phyloP scores from a whole-genome alignment of 2,888 invertebrate species.

The Chrysolina americana region DNA sequence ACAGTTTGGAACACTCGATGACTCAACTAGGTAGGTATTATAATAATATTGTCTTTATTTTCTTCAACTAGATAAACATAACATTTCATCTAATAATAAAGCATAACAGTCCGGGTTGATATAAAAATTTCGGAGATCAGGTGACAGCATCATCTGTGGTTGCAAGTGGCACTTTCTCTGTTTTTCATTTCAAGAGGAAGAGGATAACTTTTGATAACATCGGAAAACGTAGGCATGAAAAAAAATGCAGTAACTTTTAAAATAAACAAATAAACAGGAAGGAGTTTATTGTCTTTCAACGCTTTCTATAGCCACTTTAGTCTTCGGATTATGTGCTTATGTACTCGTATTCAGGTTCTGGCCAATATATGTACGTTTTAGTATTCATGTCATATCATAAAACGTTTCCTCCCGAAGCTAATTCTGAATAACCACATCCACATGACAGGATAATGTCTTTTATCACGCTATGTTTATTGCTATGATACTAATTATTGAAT shows the following conservation, averaged over 20 bases:
- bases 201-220: no score
- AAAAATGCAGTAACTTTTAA: background rate
- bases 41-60: no score
- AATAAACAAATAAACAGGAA: background rate
- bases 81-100: no score
- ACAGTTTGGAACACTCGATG: no score
- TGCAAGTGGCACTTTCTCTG: no score
- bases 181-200: no score
- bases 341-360: background rate
- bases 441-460: constrained; percentile 2
- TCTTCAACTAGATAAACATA: no score
- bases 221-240: background rate
- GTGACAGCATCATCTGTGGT: no score
- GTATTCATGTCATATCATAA: constrained; percentile 1
- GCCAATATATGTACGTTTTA: background rate
- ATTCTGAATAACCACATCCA: constrained; percentile 6
- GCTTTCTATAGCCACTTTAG: constrained; percentile 1
- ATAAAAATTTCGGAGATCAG: no score
- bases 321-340: background rate
- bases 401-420: constrained; percentile 3
- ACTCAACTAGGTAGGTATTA: no score
- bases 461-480: background rate
- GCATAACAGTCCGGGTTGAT: no score
- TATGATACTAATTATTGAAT: no score
- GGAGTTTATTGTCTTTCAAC: background rate